These are phyloP conservation scores for Pinctada fucata DNA, from an alignment of 2,888 invertebrate species.

Conservation along the genomic window DNA sequence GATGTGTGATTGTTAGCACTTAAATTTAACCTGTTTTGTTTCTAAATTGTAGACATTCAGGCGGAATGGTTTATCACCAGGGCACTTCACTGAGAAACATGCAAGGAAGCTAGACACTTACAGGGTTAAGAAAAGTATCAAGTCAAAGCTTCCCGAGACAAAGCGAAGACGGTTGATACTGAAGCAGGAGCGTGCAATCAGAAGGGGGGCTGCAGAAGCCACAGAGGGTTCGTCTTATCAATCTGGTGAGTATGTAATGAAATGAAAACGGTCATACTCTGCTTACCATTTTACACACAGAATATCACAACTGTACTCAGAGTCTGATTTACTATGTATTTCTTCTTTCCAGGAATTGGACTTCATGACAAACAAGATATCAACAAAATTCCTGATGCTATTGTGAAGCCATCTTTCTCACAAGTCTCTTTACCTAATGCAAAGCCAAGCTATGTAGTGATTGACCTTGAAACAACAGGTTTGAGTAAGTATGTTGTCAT, in stretches of 20 bases:
- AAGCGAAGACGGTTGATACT: conserved; percentile 12
- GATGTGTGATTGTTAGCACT: too few species aligned
- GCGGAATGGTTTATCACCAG: conserved; percentile 14
- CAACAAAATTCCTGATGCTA: not conserved
- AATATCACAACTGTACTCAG: too few species aligned
- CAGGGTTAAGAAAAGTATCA: not conserved
- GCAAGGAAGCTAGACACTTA: conserved; percentile 11
- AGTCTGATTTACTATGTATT: too few species aligned
- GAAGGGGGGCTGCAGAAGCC: conserved; percentile 15
- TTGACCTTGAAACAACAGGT: not conserved
- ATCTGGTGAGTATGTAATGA: conserved; percentile 12
- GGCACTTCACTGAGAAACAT: conserved; percentile 14
- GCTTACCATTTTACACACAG: too few species aligned
- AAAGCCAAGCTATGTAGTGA: not conserved
- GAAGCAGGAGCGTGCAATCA: conserved; percentile 26
- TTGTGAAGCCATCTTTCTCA: not conserved
- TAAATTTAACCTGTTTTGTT: too few species aligned
- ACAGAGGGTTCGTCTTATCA: conserved; percentile 19
- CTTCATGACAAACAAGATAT: too few species aligned
- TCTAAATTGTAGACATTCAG: conserved; percentile 5
- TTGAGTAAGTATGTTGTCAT: not conserved
- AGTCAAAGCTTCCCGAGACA: not conserved
- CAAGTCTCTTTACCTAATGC: not conserved
- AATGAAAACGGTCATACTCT: too few species aligned
- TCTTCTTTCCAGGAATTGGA: too few species aligned